Evolutionary conservation across 2,113 vertebrate genomes (phyloP).

Genomic region (human (Homo sapiens)): DNA sequence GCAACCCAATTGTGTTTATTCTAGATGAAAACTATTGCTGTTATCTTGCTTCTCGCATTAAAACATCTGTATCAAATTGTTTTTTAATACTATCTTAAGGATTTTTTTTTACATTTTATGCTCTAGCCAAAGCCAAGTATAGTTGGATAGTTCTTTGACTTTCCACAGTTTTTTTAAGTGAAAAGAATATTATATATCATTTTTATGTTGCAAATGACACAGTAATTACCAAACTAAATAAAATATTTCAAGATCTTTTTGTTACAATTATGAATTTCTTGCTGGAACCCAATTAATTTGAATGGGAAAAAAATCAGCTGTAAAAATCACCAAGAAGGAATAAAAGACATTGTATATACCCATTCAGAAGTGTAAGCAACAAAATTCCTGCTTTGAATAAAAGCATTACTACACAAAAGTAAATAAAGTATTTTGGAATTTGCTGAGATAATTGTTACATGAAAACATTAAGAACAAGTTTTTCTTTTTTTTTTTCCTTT

Average conservation of each 20-base stretch:
- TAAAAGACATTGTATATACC: not conserved
- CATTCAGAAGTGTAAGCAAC: not conserved
- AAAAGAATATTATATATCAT: not conserved
- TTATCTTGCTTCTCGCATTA: not conserved
- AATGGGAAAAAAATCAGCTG: not conserved
- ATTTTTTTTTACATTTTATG: not conserved
- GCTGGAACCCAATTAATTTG: not conserved
- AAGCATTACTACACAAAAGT: not conserved
- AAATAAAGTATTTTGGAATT: not conserved
- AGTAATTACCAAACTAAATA: not conserved
- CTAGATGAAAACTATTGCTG: not conserved
- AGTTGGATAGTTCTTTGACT: not conserved
- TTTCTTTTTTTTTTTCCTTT: not conserved
- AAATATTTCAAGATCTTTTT: not conserved
- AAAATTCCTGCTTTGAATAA: not conserved
- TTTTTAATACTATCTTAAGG: not conserved
- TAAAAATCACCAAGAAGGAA: not conserved
- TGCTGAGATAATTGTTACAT: not conserved
- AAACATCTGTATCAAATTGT: not conserved
- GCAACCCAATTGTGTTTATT: not conserved
- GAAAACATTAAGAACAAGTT: not conserved
- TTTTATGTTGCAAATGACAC: not conserved
- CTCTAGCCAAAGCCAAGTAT: not conserved
- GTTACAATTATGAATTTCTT: not conserved
- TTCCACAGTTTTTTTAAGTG: not conserved